Conservation (phyloP, 2,113 vertebrate species). For the Eubucco bourcierii region DNA sequence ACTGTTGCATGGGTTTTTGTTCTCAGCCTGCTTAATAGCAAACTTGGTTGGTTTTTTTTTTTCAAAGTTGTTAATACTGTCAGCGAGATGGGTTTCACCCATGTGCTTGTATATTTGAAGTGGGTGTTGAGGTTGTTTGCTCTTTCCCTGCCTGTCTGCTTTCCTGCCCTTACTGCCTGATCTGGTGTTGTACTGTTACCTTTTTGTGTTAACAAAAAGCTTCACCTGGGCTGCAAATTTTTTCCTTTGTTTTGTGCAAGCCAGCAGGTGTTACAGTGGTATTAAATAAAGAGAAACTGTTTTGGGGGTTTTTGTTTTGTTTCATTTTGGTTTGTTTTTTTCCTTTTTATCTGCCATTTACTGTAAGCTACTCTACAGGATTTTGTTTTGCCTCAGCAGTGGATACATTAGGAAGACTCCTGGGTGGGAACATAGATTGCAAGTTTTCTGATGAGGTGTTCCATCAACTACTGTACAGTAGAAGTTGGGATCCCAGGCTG, state of each 20-base stretch:
- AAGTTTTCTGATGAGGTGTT: not conserved
- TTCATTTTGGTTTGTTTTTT: no score
- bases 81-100: not conserved
- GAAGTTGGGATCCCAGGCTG: not conserved
- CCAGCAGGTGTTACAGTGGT: not conserved
- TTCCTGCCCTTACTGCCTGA: not conserved
- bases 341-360: not conserved
- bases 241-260: not conserved
- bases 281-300: not conserved
- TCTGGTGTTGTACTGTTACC: not conserved
- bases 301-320: not conserved
- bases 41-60: not conserved
- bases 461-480: fast-evolving
- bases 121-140: not conserved
- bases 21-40: not conserved
- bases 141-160: not conserved
- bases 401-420: not conserved
- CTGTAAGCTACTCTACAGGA: not conserved
- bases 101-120: not conserved
- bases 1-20: not conserved
- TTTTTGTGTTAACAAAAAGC: not conserved
- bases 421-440: not conserved
- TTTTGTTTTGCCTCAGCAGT: not conserved
- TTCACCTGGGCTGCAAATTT: not conserved
- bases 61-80: not conserved